Evolutionary conservation across 1,140 invertebrate genomes (phyloP).

Genomic region (Polypedilum vanderplanki): DNA sequence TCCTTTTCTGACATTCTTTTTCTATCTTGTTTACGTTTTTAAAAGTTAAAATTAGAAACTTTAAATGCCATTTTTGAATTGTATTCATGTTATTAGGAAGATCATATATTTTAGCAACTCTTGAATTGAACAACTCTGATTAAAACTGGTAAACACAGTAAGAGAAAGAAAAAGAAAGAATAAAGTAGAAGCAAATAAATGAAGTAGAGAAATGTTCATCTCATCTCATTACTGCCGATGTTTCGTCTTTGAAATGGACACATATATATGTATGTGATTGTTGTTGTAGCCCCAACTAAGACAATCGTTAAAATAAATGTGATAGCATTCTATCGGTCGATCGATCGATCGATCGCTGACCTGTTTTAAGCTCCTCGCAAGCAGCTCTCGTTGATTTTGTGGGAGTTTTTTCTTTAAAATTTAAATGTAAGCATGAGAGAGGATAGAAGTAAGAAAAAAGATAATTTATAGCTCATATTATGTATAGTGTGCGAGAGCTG

Average conservation of each 20-base stretch:
- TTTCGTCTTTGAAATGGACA: background rate
- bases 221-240: background rate
- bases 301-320: constrained; percentile 19
- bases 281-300: background rate
- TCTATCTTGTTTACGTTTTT: too few relatives aligned
- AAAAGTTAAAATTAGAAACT: too few relatives aligned
- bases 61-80: too few relatives aligned
- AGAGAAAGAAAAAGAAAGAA: background rate
- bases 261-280: background rate
- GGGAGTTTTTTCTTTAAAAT: background rate
- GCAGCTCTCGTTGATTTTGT: background rate
- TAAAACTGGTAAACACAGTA: too few relatives aligned
- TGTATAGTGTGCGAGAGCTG: background rate
- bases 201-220: constrained; percentile 9
- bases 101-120: too few relatives aligned
- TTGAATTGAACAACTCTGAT: too few relatives aligned
- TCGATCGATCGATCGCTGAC: background rate
- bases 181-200: constrained; percentile 6
- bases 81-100: background rate
- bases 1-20: too few relatives aligned
- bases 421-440: background rate
- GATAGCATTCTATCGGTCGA: constrained; percentile 6
- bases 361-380: background rate
- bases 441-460: constrained; percentile 3
- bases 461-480: background rate